phyloP scores from a whole-genome alignment of 2,888 invertebrate genomes.

The Leptinotarsa tumamoca region DNA sequence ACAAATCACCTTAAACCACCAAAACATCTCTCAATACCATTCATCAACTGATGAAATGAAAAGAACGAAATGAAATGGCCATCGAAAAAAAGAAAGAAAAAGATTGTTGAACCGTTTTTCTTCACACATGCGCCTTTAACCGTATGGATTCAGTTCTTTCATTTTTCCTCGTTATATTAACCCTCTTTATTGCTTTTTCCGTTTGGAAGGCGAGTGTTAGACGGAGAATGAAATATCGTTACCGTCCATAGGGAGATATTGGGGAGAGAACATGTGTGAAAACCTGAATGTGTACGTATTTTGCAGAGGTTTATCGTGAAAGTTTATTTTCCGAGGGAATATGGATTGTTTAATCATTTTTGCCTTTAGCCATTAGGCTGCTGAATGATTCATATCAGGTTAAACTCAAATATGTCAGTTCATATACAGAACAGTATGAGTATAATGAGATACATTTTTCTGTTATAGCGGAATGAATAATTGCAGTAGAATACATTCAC shows the following conservation, averaged over 20 bases:
- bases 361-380: not conserved
- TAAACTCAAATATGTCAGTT: too few species aligned
- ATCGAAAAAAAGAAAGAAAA: conserved; percentile 46
- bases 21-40: conserved; percentile 40
- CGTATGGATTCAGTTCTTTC: conserved; percentile 54
- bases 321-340: not conserved
- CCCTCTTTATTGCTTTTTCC: conserved; percentile 49
- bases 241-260: conserved; percentile 23
- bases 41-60: conserved; percentile 54
- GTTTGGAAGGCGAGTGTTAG: conserved; percentile 28
- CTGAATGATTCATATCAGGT: too few species aligned
- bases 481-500: too few species aligned
- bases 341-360: not conserved
- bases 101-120: conserved; percentile 44
- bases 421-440: too few species aligned
- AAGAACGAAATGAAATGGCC: conserved; percentile 46
- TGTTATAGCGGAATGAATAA: too few species aligned
- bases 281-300: not conserved
- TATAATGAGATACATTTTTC: too few species aligned
- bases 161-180: conserved; percentile 56
- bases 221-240: conserved; percentile 30
- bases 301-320: not conserved
- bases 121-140: conserved; percentile 55
- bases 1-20: conserved; percentile 30
- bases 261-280: conserved; percentile 25